A percentile compares a stretch with the other conserved stretches of the same genome.
These are phyloP conservation scores for Rhinogobio ventralis DNA, from an alignment of 2,797 vertebrate genomes.

Conservation along the genomic window DNA sequence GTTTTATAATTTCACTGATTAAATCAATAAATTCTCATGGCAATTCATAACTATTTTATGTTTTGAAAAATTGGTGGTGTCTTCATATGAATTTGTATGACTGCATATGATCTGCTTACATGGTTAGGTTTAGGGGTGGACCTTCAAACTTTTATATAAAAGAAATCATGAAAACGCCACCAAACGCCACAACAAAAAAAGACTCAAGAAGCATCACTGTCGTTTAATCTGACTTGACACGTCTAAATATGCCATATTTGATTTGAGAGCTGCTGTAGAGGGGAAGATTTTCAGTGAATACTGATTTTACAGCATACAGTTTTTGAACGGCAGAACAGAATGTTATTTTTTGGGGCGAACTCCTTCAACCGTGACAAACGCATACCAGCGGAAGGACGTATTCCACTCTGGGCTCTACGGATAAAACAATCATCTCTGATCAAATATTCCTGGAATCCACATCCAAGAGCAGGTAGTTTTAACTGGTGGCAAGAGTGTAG, in stretches of 20 bases:
- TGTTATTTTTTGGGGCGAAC: not conserved
- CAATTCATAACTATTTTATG: no score
- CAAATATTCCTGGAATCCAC: conserved; percentile 22
- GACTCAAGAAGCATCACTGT: not conserved
- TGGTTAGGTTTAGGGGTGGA: no score
- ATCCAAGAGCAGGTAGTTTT: conserved; percentile 55
- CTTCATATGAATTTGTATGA: no score
- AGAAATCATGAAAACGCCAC: no score
- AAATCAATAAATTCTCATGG: no score
- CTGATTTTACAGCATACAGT: not conserved
- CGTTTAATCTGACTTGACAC: not conserved
- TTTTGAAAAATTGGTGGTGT: no score
- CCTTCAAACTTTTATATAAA: no score
- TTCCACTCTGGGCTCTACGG: not conserved
- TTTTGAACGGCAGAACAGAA: not conserved
- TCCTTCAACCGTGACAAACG: not conserved
- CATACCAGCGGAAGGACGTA: not conserved
- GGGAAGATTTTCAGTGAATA: not conserved
- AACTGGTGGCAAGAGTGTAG: conserved; percentile 51
- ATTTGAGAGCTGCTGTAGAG: not conserved
- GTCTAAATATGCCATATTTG: not conserved
- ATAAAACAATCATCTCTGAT: not conserved
- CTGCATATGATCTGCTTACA: no score
- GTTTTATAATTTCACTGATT: no score
- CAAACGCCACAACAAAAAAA: no score